Base-by-base conservation (phyloP, 2,888 invertebrate species). In the Aleiodes testaceus region DNA sequence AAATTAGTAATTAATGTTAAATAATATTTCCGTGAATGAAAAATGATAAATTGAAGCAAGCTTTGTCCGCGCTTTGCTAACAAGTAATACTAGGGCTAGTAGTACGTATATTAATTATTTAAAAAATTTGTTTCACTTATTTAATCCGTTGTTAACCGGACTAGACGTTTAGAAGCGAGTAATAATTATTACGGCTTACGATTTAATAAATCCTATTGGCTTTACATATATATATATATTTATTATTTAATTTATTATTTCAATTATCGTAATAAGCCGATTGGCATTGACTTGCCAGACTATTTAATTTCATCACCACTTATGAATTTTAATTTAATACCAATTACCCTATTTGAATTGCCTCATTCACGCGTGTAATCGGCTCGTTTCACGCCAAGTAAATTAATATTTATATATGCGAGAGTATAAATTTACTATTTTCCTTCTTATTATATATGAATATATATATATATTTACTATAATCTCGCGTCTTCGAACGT, bases 351-450 rank as follows among this genome's bases (percentile, higher is more conserved):
- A 72, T 75, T 79, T 81, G 80, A 79, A 63, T 45, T 63, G 79
- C 76, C 82, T 79, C 36, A 36, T 75, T 79, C 80, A 79, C 80
- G 63, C 63, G 75, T 80, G 79, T 81, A 78, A 81, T 81, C 80
- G 81, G 80, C 80, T 79, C 80, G 76, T 81, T 79, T 82, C 80
- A 82, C 79, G 80, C 82, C 79, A 82, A 77, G 76, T 78, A 77
- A 78, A 75, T 73, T 47, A 72, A 47, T 36, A 36, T 26, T 11
- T 55, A 55, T 49, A 49, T 45, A 70, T 55, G 44, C 70, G 66
- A 61, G 70, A 79, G 76, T 78, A 78, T 66, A 68, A 26, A 36
- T 36, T 36, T 1, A 36, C 36, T 36, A 36, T 36, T 36, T 11
- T 36, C 36, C 7, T 11, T 59, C 66, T 63, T 63, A 72, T 64